Base-by-base conservation (phyloP, 2,888 invertebrate genomes). In the Eutolmus rufibarbis region DNA sequence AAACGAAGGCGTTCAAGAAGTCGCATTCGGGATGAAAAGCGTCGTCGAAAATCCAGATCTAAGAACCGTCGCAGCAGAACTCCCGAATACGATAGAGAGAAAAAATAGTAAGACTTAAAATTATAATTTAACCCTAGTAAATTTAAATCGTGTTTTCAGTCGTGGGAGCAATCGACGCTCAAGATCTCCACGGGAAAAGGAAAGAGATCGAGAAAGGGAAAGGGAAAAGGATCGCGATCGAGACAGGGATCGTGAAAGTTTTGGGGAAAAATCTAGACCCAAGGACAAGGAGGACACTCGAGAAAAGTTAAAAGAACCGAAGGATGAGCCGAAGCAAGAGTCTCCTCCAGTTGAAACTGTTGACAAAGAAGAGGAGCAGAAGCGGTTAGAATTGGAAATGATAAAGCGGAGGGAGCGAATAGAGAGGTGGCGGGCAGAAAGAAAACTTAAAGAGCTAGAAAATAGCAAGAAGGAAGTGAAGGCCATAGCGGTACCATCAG, bases 351-450 rank as follows among this genome's bases (percentile, higher is more conserved):
- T 93, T 16, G 94, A 94, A 88, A 94, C 94, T 87, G 92, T 94
- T 40, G 94, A 95, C 34, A 91, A 97, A 95, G 98, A 98, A 93
- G 97, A 97, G 91, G 97, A 98, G 91, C 97, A 98, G 91, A 96
- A 96, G 89, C 95, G 97, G 40, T 93, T 99, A 40, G 99, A 99
- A 92, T 93, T 96, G 23, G 98, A 99, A 93, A 99, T 99, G 98
- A 97, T 97, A 91, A 98, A 98, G 92, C 94, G 99, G 5, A 94
- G 98, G 1, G 98, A 99, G 90, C 95, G 99, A 85, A 98, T 99
- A 89, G 99, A 99, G 92, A 95, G 98, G 86, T 99, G 98, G 98
- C 94, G 99, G 77, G 97, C 97, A 0, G 98, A 99, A 90, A 95
- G 98, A 16, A 98, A 98, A 92, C 96, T 97, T 89, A 96, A 96